Evolutionary conservation across 2,113 vertebrate genomes (phyloP).

Genomic region (Pionites leucogaster): DNA sequence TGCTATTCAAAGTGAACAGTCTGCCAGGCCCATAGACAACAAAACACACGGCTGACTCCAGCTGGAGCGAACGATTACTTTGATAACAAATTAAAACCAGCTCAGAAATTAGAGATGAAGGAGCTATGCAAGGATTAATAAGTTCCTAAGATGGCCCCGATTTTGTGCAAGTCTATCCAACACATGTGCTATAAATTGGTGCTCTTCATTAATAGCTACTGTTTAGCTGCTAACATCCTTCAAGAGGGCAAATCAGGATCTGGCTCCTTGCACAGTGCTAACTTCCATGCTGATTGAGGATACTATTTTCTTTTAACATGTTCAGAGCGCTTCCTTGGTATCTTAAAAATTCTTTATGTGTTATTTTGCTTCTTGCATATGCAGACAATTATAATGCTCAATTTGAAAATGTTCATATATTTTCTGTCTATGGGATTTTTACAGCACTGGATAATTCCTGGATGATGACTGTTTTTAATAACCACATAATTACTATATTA

Average conservation of each 20-base stretch:
- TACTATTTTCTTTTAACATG: conserved; percentile 72
- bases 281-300: conserved; percentile 74
- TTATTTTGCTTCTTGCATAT: conserved; percentile 72
- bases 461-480: conserved; percentile 86
- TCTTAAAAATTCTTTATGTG: conserved; percentile 79
- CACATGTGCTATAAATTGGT: conserved; percentile 70
- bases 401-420: conserved; percentile 79
- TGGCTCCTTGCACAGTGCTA: conserved; percentile 46
- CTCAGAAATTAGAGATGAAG: conserved; percentile 78
- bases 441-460: conserved; percentile 75
- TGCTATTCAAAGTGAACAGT: conserved; percentile 72
- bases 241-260: conserved; percentile 62
- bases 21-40: conserved; percentile 68
- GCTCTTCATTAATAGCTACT: conserved; percentile 76
- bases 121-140: conserved; percentile 72
- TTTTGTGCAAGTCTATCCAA: conserved; percentile 66
- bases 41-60: conserved; percentile 73
- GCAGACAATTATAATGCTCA: conserved; percentile 74
- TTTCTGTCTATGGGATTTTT: conserved; percentile 77
- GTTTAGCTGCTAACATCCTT: conserved; percentile 65
- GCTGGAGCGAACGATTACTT: conserved; percentile 74
- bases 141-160: conserved; percentile 49
- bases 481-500: conserved; percentile 80
- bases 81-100: conserved; percentile 82
- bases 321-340: conserved; percentile 71